A percentile compares a stretch with the other conserved stretches of the same genome.
phyloP scores from a whole-genome alignment of 2,797 vertebrate species.

The Tolypeutes matacus region DNA sequence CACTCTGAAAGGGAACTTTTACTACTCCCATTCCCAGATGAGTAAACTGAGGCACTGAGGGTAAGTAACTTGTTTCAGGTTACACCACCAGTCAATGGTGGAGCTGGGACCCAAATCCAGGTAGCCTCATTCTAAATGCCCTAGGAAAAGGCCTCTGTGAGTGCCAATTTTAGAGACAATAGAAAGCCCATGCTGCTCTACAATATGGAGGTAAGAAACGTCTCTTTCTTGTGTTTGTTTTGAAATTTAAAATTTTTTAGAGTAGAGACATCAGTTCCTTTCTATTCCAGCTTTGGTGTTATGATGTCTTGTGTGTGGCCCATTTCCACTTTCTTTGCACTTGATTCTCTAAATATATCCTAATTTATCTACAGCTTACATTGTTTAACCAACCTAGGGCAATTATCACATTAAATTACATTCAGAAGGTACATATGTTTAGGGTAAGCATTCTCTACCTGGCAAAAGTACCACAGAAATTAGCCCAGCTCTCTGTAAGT shows the following conservation, averaged over 20 bases:
- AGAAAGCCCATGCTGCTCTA: neutral
- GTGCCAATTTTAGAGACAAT: neutral
- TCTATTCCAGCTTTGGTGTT: neutral
- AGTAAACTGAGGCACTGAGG: neutral
- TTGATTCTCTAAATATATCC: neutral
- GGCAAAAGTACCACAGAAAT: neutral
- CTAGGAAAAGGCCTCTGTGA: neutral
- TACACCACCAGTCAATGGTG: too few species aligned
- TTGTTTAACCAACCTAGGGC: neutral
- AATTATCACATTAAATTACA: neutral
- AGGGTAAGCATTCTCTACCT: neutral
- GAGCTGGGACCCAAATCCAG: neutral
- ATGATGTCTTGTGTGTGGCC: neutral
- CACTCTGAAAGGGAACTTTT: fast-evolving
- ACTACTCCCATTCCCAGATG: neutral
- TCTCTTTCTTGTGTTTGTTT: neutral
- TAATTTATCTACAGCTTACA: neutral
- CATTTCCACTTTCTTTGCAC: neutral
- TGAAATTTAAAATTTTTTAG: neutral
- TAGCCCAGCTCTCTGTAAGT: too few species aligned
- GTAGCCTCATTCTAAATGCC: neutral
- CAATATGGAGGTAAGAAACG: neutral
- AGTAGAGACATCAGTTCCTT: neutral
- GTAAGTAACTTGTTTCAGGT: neutral
- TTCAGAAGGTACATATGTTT: neutral